phyloP scores from a whole-genome alignment of 2,888 invertebrate genomes.

The Drosophila nigritarsus region DNA sequence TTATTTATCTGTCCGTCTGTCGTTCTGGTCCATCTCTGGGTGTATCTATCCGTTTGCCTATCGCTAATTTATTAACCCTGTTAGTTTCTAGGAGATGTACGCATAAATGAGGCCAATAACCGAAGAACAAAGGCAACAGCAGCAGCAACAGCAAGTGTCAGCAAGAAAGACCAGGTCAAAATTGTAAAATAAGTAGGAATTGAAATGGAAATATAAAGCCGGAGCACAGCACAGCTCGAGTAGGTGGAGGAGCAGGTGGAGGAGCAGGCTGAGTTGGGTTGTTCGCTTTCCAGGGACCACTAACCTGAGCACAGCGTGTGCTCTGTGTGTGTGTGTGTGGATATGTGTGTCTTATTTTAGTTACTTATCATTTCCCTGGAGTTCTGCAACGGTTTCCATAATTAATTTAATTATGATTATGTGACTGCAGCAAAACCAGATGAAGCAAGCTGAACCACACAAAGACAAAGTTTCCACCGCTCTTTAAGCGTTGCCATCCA shows the following conservation, averaged over 20 bases:
- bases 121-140: neutral
- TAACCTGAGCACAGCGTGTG: constrained; percentile 17
- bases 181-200: constrained; percentile 14
- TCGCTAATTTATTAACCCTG: constrained; percentile 6
- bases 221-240: neutral
- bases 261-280: neutral
- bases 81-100: constrained; percentile 7
- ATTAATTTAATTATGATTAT: constrained; percentile 80
- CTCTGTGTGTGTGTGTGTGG: constrained; percentile 1
- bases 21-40: neutral
- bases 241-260: neutral
- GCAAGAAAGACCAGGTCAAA: constrained; percentile 37
- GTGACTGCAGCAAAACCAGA: constrained; percentile 40
- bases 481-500: neutral
- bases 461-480: neutral
- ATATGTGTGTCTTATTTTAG: constrained; percentile 2
- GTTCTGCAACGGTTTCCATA: constrained; percentile 61
- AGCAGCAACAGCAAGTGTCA: constrained; percentile 34
- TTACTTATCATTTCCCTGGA: constrained; percentile 67
- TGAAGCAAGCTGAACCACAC: neutral
- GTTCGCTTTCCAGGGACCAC: constrained; percentile 16
- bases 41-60: neutral
- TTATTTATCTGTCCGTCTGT: neutral
- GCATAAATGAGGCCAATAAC: constrained; percentile 18
- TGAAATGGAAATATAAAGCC: neutral